Conservation (phyloP, 2,888 invertebrate species). For the Camptogramma bilineatum region DNA sequence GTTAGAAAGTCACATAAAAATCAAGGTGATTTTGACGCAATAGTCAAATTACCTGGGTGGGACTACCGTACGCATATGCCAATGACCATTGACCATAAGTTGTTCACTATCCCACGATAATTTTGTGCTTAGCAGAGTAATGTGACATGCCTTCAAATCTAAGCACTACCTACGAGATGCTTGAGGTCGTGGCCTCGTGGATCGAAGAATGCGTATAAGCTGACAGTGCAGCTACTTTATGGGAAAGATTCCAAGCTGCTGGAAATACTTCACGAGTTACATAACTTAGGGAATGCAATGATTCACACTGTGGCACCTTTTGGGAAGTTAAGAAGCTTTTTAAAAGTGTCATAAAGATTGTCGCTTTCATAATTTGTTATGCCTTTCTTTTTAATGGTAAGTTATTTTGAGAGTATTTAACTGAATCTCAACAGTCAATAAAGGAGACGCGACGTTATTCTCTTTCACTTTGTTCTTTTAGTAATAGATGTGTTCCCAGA, state of each 20-base stretch:
- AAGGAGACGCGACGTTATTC: background rate
- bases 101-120: conserved; percentile 20
- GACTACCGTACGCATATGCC: background rate
- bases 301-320: conserved; percentile 18
- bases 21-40: background rate
- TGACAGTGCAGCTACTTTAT: conserved; percentile 35
- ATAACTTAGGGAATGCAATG: conserved; percentile 26
- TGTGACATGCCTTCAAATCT: conserved; percentile 31
- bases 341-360: conserved; percentile 7
- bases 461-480: background rate
- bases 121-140: conserved; percentile 13
- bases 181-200: conserved; percentile 25
- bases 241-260: conserved; percentile 26
- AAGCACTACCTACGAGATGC: conserved; percentile 22
- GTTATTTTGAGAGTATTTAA: background rate
- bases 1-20: background rate
- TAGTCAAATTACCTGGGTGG: background rate
- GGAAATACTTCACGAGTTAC: conserved; percentile 28
- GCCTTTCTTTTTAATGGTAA: background rate
- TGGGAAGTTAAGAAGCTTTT: conserved; percentile 10
- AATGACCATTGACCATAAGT: conserved; percentile 2
- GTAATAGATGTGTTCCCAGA: background rate
- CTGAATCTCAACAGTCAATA: background rate
- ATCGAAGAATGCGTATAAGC: conserved; percentile 34
- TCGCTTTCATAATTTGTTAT: background rate